A percentile compares a stretch with the other conserved stretches of the same genome.
phyloP scores from a whole-genome alignment of 1,140 invertebrate species.

The Solenopsis fugax region DNA sequence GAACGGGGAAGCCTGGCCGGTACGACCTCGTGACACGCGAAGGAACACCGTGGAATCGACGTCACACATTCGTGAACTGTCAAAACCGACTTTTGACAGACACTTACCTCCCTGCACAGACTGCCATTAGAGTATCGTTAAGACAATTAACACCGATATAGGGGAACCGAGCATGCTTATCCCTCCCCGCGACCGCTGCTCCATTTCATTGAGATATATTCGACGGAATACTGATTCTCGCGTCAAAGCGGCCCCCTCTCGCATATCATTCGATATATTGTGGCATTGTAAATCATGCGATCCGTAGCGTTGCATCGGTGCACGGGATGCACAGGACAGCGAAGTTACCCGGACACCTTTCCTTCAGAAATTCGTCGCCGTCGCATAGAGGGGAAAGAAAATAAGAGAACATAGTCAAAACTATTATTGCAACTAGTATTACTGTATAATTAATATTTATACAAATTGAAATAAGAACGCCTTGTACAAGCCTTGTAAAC shows the following conservation, averaged over 20 bases:
- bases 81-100: slow-evolving; percentile 57
- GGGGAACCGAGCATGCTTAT: slow-evolving; percentile 7
- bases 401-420: too few species aligned
- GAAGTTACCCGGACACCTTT: not conserved
- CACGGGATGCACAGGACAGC: not conserved
- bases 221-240: not conserved
- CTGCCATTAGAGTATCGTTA: slow-evolving; percentile 79
- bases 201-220: not conserved
- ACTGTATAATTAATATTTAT: too few species aligned
- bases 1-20: not conserved
- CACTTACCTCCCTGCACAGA: slow-evolving; percentile 75
- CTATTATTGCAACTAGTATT: too few species aligned
- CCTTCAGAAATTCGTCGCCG: not conserved
- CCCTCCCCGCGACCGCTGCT: not conserved
- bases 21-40: not conserved
- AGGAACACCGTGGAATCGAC: not conserved
- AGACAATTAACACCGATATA: slow-evolving; percentile 33
- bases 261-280: slow-evolving; percentile 27
- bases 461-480: too few species aligned
- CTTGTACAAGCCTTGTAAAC: too few species aligned
- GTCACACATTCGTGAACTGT: slow-evolving; percentile 14
- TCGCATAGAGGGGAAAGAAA: too few species aligned
- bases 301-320: not conserved
- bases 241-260: not conserved
- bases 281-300: not conserved